A percentile compares a stretch with the other conserved stretches of the same genome.
Evolutionary conservation across 1,140 invertebrate species (phyloP).

Genomic region (Pogonomyrmex californicus): DNA sequence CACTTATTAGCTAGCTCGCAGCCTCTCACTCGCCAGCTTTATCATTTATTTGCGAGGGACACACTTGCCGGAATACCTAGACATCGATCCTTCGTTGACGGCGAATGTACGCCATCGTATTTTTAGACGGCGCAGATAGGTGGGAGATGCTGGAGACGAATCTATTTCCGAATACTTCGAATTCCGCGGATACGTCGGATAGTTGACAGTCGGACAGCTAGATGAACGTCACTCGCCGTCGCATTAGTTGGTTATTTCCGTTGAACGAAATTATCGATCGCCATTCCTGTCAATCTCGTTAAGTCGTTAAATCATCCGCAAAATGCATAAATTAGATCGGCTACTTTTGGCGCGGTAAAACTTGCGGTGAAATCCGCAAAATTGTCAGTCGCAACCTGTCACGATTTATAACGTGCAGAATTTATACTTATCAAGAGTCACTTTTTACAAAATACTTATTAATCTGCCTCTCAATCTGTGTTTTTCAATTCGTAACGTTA

Average conservation of each 20-base stretch:
- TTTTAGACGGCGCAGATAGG: conserved; percentile 76
- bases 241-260: conserved; percentile 67
- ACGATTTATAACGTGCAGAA: background rate
- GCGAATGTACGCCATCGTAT: conserved; percentile 66
- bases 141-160: conserved; percentile 72
- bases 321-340: conserved; percentile 30
- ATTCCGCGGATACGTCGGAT: conserved; percentile 64
- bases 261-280: conserved; percentile 48
- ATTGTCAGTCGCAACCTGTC: background rate
- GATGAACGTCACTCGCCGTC: conserved; percentile 29
- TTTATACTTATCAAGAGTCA: background rate
- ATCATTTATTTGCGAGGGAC: background rate
- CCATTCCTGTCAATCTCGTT: conserved; percentile 24
- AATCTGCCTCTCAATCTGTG: background rate
- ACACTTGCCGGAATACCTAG: conserved; percentile 12
- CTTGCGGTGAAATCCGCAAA: background rate
- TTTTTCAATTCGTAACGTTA: background rate
- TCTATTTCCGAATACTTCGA: conserved; percentile 72
- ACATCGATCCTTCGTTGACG: conserved; percentile 48
- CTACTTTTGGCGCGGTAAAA: background rate
- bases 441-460: background rate
- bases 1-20: background rate
- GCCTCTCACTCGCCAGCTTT: background rate
- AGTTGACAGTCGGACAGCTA: conserved; percentile 55
- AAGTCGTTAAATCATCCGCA: conserved; percentile 37